Conservation (phyloP, 2,113 vertebrate genomes). For the Castor canadensis region DNA sequence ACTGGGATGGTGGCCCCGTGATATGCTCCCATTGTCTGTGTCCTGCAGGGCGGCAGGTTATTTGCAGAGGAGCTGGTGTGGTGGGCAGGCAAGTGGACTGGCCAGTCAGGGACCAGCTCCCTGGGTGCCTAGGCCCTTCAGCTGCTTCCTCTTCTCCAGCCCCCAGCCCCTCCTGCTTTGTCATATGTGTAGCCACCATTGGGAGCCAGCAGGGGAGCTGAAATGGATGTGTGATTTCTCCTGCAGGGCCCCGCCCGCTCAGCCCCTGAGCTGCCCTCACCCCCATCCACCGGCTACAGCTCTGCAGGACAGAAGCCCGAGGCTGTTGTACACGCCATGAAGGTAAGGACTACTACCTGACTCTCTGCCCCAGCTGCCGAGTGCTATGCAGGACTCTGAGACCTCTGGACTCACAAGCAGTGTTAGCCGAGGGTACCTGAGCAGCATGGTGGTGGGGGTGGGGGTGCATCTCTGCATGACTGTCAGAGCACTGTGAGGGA, state of each 20-base stretch:
- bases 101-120: background rate
- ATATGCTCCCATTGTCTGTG: too few species aligned
- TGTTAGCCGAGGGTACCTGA: background rate
- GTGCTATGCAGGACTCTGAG: rapidly evolving
- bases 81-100: background rate
- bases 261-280: conserved; percentile 88
- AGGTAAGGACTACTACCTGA: conserved; percentile 82
- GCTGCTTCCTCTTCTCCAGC: background rate
- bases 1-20: background rate
- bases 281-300: conserved; percentile 89
- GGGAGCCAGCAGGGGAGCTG: too few species aligned
- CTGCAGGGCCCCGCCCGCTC: conserved; percentile 89
- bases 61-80: background rate
- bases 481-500: background rate
- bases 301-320: conserved; percentile 94
- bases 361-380: rapidly evolving
- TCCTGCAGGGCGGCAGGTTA: too few species aligned
- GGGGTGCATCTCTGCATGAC: background rate
- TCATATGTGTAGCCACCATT: too few species aligned
- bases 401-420: background rate
- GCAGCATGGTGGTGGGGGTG: background rate
- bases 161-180: rapidly evolving
- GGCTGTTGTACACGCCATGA: conserved; percentile 97
- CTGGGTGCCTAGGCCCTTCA: background rate
- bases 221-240: background rate